Conservation (phyloP, 2,113 vertebrate genomes). For the Halcyon malimbica region DNA sequence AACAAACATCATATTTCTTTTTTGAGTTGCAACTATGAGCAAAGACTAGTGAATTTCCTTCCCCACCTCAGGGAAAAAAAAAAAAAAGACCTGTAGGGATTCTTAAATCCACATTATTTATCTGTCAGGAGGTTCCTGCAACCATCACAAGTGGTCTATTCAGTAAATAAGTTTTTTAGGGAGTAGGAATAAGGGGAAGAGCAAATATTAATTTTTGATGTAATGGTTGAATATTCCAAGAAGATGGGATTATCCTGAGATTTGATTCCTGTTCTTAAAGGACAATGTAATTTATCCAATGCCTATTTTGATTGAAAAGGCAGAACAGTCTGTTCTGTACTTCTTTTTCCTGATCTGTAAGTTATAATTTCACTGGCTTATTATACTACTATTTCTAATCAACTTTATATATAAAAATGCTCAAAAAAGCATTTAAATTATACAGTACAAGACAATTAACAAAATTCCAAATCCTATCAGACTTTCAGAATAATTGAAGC, state of each 20-base stretch:
- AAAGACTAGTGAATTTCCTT: neutral
- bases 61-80: too few species aligned
- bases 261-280: neutral
- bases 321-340: neutral
- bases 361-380: neutral
- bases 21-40: neutral
- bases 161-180: neutral
- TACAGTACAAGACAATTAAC: neutral
- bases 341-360: neutral
- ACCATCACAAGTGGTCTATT: accelerated
- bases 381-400: neutral
- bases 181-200: neutral
- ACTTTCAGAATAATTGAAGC: neutral
- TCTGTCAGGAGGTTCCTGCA: neutral
- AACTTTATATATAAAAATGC: neutral
- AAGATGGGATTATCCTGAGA: neutral
- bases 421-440: neutral
- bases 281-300: neutral
- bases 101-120: neutral
- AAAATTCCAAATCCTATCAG: neutral
- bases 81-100: neutral
- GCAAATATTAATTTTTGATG: neutral
- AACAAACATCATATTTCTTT: neutral
- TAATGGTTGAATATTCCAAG: neutral
- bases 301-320: neutral